A percentile compares a stretch with the other conserved stretches of the same genome.
These are phyloP conservation scores for Anaspis maculata DNA, from an alignment of 2,888 invertebrate species.

Conservation along the genomic window DNA sequence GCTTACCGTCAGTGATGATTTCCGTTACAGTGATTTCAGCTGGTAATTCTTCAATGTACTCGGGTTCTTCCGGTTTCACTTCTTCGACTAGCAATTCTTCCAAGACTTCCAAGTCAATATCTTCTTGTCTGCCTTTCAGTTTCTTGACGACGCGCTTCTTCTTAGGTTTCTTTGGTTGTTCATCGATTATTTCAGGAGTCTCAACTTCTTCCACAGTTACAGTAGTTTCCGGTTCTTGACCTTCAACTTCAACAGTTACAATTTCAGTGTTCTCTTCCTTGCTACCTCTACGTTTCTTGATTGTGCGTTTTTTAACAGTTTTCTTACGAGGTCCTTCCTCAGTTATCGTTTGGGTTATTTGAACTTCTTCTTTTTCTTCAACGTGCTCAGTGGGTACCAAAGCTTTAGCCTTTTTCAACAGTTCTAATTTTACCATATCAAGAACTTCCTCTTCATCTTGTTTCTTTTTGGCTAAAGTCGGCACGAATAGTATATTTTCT, in stretches of 20 bases:
- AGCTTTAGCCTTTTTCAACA: constrained; percentile 16
- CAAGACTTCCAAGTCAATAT: constrained; percentile 27
- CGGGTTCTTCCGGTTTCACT: constrained; percentile 2
- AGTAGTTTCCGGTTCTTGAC: constrained; percentile 30
- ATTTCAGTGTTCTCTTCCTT: constrained; percentile 35
- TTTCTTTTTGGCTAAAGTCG: too few species aligned
- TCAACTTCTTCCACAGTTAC: constrained; percentile 23
- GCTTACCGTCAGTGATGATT: constrained; percentile 22
- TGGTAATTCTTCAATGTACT: constrained; percentile 13
- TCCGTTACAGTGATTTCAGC: constrained; percentile 4
- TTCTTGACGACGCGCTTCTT: too few species aligned
- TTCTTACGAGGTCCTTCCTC: constrained; percentile 1
- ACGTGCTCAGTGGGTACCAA: constrained; percentile 6
- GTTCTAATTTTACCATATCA: constrained; percentile 30
- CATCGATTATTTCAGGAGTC: constrained; percentile 12
- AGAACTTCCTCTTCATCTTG: constrained; percentile 22
- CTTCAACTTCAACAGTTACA: constrained; percentile 32
- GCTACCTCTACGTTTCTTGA: constrained; percentile 25
- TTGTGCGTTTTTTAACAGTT: constrained; percentile 2
- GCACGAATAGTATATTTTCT: too few species aligned
- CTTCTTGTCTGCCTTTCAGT: too few species aligned
- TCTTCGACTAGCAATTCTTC: constrained; percentile 21
- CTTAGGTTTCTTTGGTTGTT: constrained; percentile 5
- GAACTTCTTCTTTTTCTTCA: constrained; percentile 12
- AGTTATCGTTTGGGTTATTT: constrained; percentile 12